Evolutionary conservation across 2,888 invertebrate genomes (phyloP).

Genomic region (Morinoia aosen): DNA sequence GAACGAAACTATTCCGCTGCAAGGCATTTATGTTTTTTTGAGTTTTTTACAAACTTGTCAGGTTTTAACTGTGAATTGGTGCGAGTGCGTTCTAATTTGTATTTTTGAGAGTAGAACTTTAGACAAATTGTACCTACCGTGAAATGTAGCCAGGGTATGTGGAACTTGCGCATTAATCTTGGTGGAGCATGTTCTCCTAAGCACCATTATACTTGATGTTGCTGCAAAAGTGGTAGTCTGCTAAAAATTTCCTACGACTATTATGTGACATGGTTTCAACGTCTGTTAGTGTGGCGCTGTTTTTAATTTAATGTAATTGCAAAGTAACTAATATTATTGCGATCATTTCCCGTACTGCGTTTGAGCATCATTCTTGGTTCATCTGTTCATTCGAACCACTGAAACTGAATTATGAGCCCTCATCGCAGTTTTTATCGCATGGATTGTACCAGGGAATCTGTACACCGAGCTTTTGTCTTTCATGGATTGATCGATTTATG

Average conservation of each 20-base stretch:
- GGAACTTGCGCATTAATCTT: not conserved
- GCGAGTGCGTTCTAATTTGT: not conserved
- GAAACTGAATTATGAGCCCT: not conserved
- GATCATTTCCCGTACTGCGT: not conserved
- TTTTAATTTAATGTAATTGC: not conserved
- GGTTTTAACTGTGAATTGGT: not conserved
- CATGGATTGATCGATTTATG: conserved; percentile 20
- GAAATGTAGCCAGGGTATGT: not conserved
- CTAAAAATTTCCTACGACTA: not conserved
- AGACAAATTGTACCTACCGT: not conserved
- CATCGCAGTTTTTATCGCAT: not conserved
- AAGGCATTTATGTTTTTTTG: not conserved
- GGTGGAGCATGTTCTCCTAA: not conserved
- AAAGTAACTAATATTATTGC: not conserved
- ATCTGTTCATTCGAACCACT: not conserved
- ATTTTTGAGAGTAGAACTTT: not conserved
- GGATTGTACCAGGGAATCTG: not conserved
- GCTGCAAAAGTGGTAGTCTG: not conserved
- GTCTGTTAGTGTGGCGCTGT: not conserved
- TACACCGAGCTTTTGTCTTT: conserved; percentile 25
- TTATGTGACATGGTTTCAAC: not conserved
- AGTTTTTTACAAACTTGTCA: not conserved
- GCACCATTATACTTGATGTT: not conserved
- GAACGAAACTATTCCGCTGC: not conserved
- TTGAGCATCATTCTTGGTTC: not conserved